Percentiles rank a stretch among this genome's conserved stretches.
These are phyloP conservation scores for Melanotaenia nigrans DNA, from an alignment of 2,797 vertebrate genomes.

Conservation along the genomic window DNA sequence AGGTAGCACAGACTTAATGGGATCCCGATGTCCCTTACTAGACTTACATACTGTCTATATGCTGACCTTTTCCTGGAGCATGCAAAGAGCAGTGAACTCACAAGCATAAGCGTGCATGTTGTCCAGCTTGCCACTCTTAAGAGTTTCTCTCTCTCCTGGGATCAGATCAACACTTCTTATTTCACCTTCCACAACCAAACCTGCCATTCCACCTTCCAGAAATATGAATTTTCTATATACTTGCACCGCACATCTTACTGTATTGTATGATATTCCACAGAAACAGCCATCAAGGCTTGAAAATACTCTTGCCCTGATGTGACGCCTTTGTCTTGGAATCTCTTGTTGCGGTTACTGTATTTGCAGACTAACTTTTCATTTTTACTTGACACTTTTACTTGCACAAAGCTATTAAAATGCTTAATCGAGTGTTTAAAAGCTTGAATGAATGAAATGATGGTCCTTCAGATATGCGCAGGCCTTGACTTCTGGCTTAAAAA, in stretches of 20 bases:
- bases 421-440: slow-evolving; percentile 36
- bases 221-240: slow-evolving; percentile 16
- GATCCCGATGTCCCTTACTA: slow-evolving; percentile 57
- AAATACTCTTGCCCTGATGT: slow-evolving; percentile 28
- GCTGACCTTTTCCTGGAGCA: slow-evolving; percentile 66
- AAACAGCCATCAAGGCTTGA: slow-evolving; percentile 7
- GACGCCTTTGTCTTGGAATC: slow-evolving; percentile 16
- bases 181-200: slow-evolving; percentile 29
- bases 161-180: slow-evolving; percentile 24
- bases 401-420: slow-evolving; percentile 17
- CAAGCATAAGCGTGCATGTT: slow-evolving; percentile 64
- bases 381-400: slow-evolving; percentile 23
- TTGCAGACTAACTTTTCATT: slow-evolving; percentile 41
- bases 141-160: slow-evolving; percentile 36
- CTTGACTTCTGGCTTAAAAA: slow-evolving; percentile 27
- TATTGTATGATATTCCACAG: slow-evolving; percentile 7
- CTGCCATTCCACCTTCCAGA: slow-evolving; percentile 12
- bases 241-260: not conserved
- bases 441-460: slow-evolving; percentile 40
- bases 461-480: slow-evolving; percentile 12
- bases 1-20: slow-evolving; percentile 90
- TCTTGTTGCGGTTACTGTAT: slow-evolving; percentile 3
- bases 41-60: slow-evolving; percentile 45
- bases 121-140: slow-evolving; percentile 33
- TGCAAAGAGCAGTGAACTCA: slow-evolving; percentile 62